Evolutionary conservation across 2,113 vertebrate genomes (phyloP), one percentile per base, ranked within the genome.

Genomic region (Passerina amoena): DNA sequence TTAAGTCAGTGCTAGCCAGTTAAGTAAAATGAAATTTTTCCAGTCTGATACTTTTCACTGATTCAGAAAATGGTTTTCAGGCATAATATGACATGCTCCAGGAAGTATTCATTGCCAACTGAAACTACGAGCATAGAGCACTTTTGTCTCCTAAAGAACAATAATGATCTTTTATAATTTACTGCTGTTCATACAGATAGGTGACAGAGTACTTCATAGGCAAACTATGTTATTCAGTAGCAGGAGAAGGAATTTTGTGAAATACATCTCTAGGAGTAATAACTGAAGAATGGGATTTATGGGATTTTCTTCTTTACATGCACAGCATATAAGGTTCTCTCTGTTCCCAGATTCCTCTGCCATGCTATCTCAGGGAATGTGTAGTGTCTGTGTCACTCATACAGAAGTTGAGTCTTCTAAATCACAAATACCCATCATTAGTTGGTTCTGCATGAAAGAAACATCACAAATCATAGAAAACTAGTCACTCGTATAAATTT

Each of bases 41-140:
- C 96, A 93, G 91, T 95, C 91, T 94, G 61, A 80, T 92, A 92
- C 79, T 92, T 92, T 92, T 90, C 64, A 95, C 50, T 90, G 93
- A 92, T 88, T 95, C 82, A 92, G 65, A 94, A 92, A 94, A 76
- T 70, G 23, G 12, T 88, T 90, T 90, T 94, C 75, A 88, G 38
- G 70, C 90, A 73, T 72, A 93, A 17, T 35, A 30, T 81, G 44
- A 82, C 45, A 66, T 61, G 28, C 57, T 79, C 20, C 37, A 72
- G 59, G 17, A 89, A 79, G 37, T 68, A 65, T 60, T 72, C 50
- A 31, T 33, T 83, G 70, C 25, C 50, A 75, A 70, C 8, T 3
- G 5, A 83, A 92, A 76, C 42, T 42, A 25, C 33, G 81, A 63
- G 64, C 16, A 42, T 2, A 48, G 27, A 23, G 19, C 8, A 45